These are phyloP conservation scores for Octodonta nipae DNA, from an alignment of 2,888 invertebrate species.

Conservation along the genomic window DNA sequence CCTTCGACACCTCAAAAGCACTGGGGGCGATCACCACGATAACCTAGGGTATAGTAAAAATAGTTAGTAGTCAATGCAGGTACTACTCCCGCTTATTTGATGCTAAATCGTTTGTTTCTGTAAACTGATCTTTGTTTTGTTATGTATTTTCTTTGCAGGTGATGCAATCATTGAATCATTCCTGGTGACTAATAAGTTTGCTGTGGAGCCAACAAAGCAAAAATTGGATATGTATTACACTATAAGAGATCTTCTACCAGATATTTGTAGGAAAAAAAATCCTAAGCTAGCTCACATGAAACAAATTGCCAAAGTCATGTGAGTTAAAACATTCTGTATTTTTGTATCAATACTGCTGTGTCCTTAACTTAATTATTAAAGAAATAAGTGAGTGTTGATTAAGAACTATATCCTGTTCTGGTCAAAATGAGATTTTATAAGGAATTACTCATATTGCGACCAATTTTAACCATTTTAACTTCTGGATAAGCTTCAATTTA, in stretches of 20 bases:
- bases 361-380: too few species aligned
- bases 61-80: too few species aligned
- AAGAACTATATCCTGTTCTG: too few species aligned
- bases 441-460: not conserved
- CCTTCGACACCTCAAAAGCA: too few species aligned
- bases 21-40: too few species aligned
- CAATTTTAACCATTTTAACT: not conserved
- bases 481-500: too few species aligned
- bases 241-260: slow-evolving; percentile 16
- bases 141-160: slow-evolving; percentile 8
- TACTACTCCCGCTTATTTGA: too few species aligned
- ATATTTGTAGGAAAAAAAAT: slow-evolving; percentile 17
- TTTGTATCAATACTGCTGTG: too few species aligned
- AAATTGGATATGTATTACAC: slow-evolving; percentile 22
- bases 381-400: too few species aligned
- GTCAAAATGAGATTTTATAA: too few species aligned
- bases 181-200: slow-evolving; percentile 12
- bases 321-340: slow-evolving; percentile 8
- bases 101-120: not conserved
- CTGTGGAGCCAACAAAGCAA: slow-evolving; percentile 17
- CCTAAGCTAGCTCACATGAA: slow-evolving; percentile 9
- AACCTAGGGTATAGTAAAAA: too few species aligned
- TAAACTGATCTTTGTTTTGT: not conserved
- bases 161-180: slow-evolving; percentile 12
- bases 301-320: slow-evolving; percentile 11